Conservation (phyloP, 2,113 vertebrate species). For the Ciconia boyciana region DNA sequence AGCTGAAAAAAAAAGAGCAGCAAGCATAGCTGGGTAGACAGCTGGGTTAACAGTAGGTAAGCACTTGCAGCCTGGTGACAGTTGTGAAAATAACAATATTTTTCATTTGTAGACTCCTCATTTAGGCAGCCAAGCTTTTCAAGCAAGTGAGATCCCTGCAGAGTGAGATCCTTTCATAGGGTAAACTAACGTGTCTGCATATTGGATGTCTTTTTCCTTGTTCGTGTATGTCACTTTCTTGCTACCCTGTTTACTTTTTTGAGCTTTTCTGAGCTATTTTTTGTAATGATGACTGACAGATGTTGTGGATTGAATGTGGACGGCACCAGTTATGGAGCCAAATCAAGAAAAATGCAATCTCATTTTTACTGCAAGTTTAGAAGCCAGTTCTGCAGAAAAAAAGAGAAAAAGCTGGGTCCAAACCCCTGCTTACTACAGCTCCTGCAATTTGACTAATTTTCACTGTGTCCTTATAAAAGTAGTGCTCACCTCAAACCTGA, state of each 20-base stretch:
- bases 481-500: not conserved
- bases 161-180: not conserved
- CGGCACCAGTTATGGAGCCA: not conserved
- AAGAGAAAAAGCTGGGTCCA: not conserved
- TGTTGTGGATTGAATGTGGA: not conserved
- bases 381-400: not conserved
- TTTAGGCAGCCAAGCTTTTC: constrained; percentile 5
- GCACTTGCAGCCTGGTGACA: not conserved
- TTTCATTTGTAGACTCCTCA: constrained; percentile 21
- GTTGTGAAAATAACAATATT: constrained; percentile 55
- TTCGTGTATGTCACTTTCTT: not conserved
- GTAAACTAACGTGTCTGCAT: not conserved
- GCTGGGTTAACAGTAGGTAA: constrained; percentile 42
- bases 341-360: not conserved
- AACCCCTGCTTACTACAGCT: not conserved
- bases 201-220: not conserved
- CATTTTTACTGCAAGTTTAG: not conserved
- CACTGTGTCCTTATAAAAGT: constrained; percentile 40
- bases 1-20: not conserved
- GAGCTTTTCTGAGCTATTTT: not conserved
- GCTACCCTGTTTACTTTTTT: not conserved
- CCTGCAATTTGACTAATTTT: not conserved
- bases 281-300: not conserved
- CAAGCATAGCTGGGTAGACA: not conserved
- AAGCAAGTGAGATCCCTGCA: not conserved